Percentiles rank a stretch among this genome's conserved stretches.
phyloP scores from a whole-genome alignment of 2,888 invertebrate genomes.

The Merodon equestris region DNA sequence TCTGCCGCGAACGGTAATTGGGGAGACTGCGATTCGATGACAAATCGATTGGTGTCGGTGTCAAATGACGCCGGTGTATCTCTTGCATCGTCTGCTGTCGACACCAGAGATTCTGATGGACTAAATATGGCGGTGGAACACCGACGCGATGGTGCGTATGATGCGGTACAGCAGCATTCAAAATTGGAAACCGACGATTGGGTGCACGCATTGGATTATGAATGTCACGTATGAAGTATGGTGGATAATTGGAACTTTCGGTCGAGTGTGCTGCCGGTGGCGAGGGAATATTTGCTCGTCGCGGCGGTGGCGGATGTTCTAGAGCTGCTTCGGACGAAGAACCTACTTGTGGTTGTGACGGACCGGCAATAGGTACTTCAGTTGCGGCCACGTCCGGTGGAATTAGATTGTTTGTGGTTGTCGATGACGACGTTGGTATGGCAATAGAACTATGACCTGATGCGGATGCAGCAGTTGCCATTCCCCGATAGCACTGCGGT shows the following conservation, averaged over 20 bases:
- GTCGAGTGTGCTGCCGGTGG: slow-evolving; percentile 73
- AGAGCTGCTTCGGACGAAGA: slow-evolving; percentile 35
- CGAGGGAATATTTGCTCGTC: slow-evolving; percentile 76
- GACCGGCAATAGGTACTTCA: slow-evolving; percentile 5
- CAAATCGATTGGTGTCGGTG: slow-evolving; percentile 77
- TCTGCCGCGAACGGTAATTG: slow-evolving; percentile 73
- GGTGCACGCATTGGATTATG: slow-evolving; percentile 39
- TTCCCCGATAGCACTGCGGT: slow-evolving; percentile 41
- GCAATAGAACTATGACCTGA: slow-evolving; percentile 30
- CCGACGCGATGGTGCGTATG: slow-evolving; percentile 71
- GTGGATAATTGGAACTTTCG: slow-evolving; percentile 59
- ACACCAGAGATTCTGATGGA: slow-evolving; percentile 87
- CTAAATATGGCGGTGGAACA: slow-evolving; percentile 83
- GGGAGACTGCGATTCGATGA: slow-evolving; percentile 75
- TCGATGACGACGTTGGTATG: slow-evolving; percentile 21
- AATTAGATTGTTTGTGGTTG: slow-evolving; percentile 7
- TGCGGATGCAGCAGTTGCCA: slow-evolving; percentile 25
- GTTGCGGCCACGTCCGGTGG: slow-evolving; percentile 6
- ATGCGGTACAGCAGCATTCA: slow-evolving; percentile 68
- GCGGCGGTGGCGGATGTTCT: slow-evolving; percentile 60
- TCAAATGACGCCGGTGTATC: slow-evolving; percentile 80
- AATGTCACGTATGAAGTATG: slow-evolving; percentile 51
- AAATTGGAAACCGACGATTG: slow-evolving; percentile 49
- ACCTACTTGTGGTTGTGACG: slow-evolving; percentile 25
- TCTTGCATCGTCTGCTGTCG: slow-evolving; percentile 85